Conservation (phyloP, 2,113 vertebrate species). For the Clarias gariepinus region DNA sequence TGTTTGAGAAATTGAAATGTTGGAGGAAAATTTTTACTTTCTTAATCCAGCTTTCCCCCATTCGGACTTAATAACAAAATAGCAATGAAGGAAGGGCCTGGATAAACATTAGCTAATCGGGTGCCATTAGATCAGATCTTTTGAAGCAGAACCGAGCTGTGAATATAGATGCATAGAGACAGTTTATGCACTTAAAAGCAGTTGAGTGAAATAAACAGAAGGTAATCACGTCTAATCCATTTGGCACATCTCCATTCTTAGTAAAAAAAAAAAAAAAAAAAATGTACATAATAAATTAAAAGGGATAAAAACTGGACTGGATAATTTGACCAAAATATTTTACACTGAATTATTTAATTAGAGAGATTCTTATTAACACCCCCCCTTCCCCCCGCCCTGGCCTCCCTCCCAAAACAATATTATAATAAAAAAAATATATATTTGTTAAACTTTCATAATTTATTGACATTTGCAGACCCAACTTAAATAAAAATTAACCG, state of each 20-base stretch:
- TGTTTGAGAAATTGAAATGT: conserved; percentile 72
- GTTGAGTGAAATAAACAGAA: not conserved
- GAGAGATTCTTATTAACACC: not conserved
- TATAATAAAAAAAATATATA: no score
- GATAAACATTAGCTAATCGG: conserved; percentile 19
- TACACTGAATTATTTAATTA: not conserved
- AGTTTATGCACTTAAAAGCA: not conserved
- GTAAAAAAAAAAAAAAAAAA: no score
- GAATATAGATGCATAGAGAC: not conserved
- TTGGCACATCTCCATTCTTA: not conserved
- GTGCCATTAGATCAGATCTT: not conserved
- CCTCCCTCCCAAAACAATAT: no score
- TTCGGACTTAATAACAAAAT: conserved; percentile 47
- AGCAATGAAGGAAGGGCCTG: conserved; percentile 2
- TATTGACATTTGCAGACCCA: not conserved
- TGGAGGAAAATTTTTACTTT: conserved; percentile 66
- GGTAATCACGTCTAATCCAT: not conserved
- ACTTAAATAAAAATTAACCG: not conserved
- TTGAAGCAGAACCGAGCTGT: conserved; percentile 7
- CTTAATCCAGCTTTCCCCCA: conserved; percentile 58
- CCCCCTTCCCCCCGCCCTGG: no score
- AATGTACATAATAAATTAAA: not conserved
- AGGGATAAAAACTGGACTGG: not conserved
- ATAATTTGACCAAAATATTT: not conserved
- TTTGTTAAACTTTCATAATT: not conserved